These are phyloP conservation scores for Mormyrus iriodes DNA, from an alignment of 2,113 vertebrate species.

Conservation along the genomic window DNA sequence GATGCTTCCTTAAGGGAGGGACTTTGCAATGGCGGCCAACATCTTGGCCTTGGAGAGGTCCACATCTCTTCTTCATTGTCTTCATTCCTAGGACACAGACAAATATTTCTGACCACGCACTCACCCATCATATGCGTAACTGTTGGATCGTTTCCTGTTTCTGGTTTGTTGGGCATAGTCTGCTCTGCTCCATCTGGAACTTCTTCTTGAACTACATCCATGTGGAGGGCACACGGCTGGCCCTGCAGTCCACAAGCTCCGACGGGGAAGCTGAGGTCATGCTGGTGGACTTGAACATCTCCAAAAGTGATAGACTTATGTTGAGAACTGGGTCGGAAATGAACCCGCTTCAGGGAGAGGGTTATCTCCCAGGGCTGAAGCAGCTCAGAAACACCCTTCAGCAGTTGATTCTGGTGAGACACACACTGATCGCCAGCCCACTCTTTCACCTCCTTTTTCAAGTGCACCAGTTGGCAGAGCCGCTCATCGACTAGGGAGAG, in stretches of 20 bases:
- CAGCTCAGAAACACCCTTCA: slow-evolving; percentile 48
- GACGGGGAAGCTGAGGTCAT: slow-evolving; percentile 45
- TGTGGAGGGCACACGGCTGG: slow-evolving; percentile 53
- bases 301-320: slow-evolving; percentile 54
- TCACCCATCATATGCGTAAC: slow-evolving; percentile 37
- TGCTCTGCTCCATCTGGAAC: slow-evolving; percentile 5
- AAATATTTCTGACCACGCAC: slow-evolving; percentile 53
- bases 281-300: slow-evolving; percentile 54
- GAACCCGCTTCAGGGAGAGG: slow-evolving; percentile 58
- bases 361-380: slow-evolving; percentile 59
- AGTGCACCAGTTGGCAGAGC: slow-evolving; percentile 42
- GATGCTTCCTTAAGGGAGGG: slow-evolving; percentile 43
- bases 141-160: slow-evolving; percentile 26
- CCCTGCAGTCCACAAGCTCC: slow-evolving; percentile 43
- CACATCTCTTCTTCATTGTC: slow-evolving; percentile 36
- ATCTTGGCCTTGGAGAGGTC: slow-evolving; percentile 26
- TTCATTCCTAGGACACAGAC: slow-evolving; percentile 46
- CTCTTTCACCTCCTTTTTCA: slow-evolving; percentile 45
- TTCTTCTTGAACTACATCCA: slow-evolving; percentile 34
- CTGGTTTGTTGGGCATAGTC: not conserved
- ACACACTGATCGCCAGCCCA: slow-evolving; percentile 22
- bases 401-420: slow-evolving; percentile 40
- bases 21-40: slow-evolving; percentile 38
- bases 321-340: slow-evolving; percentile 61
- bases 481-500: slow-evolving; percentile 55